Evolutionary conservation across 2,888 invertebrate genomes (phyloP).

Genomic region (Euspilapteryx auroguttella): DNA sequence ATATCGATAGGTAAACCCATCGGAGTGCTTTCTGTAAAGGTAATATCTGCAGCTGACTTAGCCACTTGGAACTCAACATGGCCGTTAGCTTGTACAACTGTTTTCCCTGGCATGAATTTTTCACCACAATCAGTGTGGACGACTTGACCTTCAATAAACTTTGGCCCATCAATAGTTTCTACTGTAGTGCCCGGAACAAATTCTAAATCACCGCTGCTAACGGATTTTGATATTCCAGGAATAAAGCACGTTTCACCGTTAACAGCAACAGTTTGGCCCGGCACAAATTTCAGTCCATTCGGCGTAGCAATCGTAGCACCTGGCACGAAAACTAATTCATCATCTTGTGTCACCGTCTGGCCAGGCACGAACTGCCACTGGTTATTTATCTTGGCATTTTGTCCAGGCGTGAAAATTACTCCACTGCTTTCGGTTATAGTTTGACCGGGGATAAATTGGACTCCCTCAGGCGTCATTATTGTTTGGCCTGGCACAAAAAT

Average conservation of each 20-base stretch:
- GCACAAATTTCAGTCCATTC: slow-evolving; percentile 65
- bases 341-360: slow-evolving; percentile 60
- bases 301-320: slow-evolving; percentile 66
- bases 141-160: slow-evolving; percentile 69
- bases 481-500: slow-evolving; percentile 66
- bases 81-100: slow-evolving; percentile 47
- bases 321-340: slow-evolving; percentile 61
- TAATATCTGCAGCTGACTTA: slow-evolving; percentile 57
- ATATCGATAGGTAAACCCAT: slow-evolving; percentile 62
- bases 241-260: slow-evolving; percentile 60
- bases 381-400: slow-evolving; percentile 52
- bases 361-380: slow-evolving; percentile 70
- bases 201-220: slow-evolving; percentile 32
- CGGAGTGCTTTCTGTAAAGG: slow-evolving; percentile 54
- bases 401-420: slow-evolving; percentile 65
- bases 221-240: slow-evolving; percentile 58
- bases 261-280: slow-evolving; percentile 62
- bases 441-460: slow-evolving; percentile 67
- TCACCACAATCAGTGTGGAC: slow-evolving; percentile 60
- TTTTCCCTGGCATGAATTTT: slow-evolving; percentile 66
- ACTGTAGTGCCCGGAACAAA: slow-evolving; percentile 66
- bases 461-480: slow-evolving; percentile 59
- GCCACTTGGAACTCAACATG: slow-evolving; percentile 62
- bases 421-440: slow-evolving; percentile 51
- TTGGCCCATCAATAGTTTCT: slow-evolving; percentile 64